These are phyloP conservation scores for Coelopa frigida DNA, from an alignment of 1,140 invertebrate genomes.

Conservation along the genomic window DNA sequence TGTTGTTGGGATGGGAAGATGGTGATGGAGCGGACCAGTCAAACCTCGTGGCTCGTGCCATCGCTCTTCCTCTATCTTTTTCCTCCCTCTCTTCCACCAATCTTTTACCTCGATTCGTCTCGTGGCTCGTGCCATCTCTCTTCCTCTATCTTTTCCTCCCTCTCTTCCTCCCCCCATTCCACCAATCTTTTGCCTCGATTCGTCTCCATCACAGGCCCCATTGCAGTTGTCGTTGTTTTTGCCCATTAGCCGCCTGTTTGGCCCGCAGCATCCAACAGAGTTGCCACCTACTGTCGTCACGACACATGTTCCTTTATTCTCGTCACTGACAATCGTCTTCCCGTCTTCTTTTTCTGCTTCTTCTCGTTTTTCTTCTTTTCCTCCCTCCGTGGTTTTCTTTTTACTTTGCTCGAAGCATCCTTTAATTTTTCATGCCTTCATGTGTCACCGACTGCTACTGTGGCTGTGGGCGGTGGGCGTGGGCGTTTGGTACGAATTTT, in stretches of 20 bases:
- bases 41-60: no score
- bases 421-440: slow-evolving; percentile 3
- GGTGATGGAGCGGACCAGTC: no score
- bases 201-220: slow-evolving; percentile 1
- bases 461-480: neutral
- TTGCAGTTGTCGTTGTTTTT: neutral
- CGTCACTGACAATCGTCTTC: neutral
- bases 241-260: neutral
- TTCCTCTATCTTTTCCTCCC: neutral
- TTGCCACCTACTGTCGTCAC: neutral
- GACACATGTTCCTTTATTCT: slow-evolving; percentile 1
- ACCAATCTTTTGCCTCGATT: neutral
- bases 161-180: neutral
- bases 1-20: no score
- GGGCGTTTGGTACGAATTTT: no score
- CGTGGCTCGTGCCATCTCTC: no score
- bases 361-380: neutral
- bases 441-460: no score
- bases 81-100: neutral
- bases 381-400: neutral
- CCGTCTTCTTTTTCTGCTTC: neutral
- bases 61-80: no score
- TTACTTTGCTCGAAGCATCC: neutral
- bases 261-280: no score
- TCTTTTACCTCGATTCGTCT: slow-evolving; percentile 2